Evolutionary conservation across 2,113 vertebrate genomes (phyloP).

Genomic region (Cochlearius cochlearius): DNA sequence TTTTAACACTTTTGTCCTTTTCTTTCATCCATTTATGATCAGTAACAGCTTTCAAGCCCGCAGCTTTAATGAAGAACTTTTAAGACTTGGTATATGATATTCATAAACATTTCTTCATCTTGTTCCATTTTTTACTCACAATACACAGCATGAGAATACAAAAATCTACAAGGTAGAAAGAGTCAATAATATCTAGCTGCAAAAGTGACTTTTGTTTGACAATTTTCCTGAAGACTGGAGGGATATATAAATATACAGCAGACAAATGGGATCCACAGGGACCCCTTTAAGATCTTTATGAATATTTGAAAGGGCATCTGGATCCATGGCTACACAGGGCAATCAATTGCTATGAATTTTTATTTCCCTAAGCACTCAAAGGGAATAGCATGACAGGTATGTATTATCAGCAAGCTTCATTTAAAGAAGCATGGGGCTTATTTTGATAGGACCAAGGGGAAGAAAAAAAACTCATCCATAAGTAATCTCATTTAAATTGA

Average conservation of each 20-base stretch:
- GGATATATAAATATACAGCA: conserved; percentile 49
- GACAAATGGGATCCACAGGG: conserved; percentile 19
- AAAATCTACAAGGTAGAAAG: not conserved
- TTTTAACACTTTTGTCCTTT: not conserved
- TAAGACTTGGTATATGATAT: not conserved
- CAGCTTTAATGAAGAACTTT: not conserved
- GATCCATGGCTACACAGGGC: conserved; percentile 28
- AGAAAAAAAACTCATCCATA: not conserved
- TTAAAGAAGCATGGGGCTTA: conserved; percentile 13
- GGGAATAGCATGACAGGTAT: conserved; percentile 7
- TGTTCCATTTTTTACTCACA: not conserved
- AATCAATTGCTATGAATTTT: conserved; percentile 65
- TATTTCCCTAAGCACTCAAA: conserved; percentile 25
- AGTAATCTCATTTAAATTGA: conserved; percentile 25
- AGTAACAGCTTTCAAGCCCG: not conserved
- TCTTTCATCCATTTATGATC: not conserved
- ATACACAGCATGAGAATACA: not conserved
- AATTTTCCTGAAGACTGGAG: conserved; percentile 47
- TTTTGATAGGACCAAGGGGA: not conserved
- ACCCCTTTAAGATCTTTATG: conserved; percentile 57
- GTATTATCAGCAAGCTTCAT: conserved; percentile 21
- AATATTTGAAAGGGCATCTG: conserved; percentile 65
- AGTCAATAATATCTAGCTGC: conserved; percentile 39
- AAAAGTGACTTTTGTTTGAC: conserved; percentile 50
- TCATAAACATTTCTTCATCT: conserved; percentile 34